These are phyloP conservation scores for Acanthurus leucopareius DNA, from an alignment of 2,797 vertebrate genomes.

Conservation along the genomic window DNA sequence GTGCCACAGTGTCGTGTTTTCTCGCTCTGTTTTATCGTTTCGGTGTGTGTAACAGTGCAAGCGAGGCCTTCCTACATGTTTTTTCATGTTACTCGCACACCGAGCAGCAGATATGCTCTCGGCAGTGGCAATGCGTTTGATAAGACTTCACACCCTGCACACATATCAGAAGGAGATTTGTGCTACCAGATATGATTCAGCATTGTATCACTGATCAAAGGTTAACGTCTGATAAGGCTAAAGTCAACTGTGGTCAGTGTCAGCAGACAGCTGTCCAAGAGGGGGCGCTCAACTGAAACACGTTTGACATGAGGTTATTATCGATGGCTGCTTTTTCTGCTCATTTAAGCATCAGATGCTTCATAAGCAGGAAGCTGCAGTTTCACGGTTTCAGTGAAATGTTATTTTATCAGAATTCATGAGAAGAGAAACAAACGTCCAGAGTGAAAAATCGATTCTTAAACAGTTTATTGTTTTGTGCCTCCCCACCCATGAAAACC, in stretches of 20 bases:
- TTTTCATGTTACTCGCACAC: background rate
- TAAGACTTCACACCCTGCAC: constrained; percentile 19
- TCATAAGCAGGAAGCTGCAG: no score
- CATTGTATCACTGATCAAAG: constrained; percentile 57
- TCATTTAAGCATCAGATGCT: no score
- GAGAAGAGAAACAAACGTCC: background rate
- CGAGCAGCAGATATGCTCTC: background rate
- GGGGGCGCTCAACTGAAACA: background rate
- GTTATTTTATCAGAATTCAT: background rate
- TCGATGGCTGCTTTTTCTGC: background rate
- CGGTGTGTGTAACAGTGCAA: background rate
- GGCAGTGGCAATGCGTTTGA: constrained; percentile 13
- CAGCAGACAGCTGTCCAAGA: background rate
- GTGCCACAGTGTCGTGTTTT: no score
- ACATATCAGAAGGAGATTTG: constrained; percentile 28
- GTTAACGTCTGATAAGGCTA: constrained; percentile 53
- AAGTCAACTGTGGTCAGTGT: background rate
- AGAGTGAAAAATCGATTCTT: background rate
- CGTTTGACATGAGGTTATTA: background rate
- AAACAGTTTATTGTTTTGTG: background rate
- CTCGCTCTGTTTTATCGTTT: background rate
- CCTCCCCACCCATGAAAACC: no score
- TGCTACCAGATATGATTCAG: constrained; percentile 40
- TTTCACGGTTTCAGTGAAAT: background rate
- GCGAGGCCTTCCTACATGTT: background rate